These are phyloP conservation scores for Otus sunia DNA, from an alignment of 2,113 vertebrate species.

Conservation along the genomic window DNA sequence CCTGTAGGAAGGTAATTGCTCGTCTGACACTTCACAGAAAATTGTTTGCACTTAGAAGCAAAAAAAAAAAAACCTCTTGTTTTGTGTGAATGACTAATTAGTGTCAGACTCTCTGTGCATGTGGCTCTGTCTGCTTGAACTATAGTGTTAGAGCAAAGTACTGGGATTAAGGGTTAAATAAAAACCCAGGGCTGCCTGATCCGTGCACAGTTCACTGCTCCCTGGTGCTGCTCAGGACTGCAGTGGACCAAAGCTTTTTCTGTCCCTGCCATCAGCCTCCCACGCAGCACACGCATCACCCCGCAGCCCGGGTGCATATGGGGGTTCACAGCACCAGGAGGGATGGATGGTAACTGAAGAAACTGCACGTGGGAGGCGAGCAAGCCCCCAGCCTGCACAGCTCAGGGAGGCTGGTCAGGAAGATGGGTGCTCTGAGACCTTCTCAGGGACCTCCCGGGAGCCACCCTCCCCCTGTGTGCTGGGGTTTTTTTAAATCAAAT, in stretches of 20 bases:
- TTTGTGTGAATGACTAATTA: neutral
- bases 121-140: neutral
- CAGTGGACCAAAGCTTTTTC: neutral
- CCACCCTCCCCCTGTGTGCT: neutral
- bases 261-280: neutral
- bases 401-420: neutral
- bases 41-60: neutral
- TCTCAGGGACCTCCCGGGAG: neutral
- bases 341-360: neutral
- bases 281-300: neutral
- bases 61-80: neutral
- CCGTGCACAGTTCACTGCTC: neutral
- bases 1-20: neutral
- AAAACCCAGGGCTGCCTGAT: neutral
- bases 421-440: neutral
- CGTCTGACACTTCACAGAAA: neutral
- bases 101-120: neutral
- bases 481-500: neutral
- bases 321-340: neutral
- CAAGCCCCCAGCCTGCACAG: fast-evolving
- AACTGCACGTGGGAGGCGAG: neutral
- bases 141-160: fast-evolving
- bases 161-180: neutral
- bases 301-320: neutral
- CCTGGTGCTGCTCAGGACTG: neutral